Evolutionary conservation across 2,113 vertebrate genomes (phyloP).

Genomic region (Channa maculata): DNA sequence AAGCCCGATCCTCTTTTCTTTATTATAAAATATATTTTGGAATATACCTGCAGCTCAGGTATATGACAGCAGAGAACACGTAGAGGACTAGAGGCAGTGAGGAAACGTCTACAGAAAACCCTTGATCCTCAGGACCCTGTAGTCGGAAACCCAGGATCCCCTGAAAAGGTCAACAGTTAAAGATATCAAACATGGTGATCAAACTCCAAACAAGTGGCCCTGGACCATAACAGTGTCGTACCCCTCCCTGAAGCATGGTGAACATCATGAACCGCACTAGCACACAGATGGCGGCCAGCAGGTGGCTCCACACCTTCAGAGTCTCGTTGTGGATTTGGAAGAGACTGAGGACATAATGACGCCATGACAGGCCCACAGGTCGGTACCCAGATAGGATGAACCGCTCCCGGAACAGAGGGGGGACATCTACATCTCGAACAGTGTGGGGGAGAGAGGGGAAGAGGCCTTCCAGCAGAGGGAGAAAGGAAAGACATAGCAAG

Average conservation of each 20-base stretch:
- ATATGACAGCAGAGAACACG: conserved; percentile 85
- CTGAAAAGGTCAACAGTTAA: conserved; percentile 82
- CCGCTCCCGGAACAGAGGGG: conserved; percentile 88
- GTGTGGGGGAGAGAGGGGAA: conserved; percentile 84
- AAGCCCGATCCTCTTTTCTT: too few species aligned
- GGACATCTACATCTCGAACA: conserved; percentile 85
- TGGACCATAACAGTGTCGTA: conserved; percentile 9
- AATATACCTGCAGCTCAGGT: conserved; percentile 84
- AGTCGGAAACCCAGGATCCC: conserved; percentile 80
- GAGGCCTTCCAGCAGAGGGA: conserved; percentile 44
- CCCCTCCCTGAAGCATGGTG: conserved; percentile 59
- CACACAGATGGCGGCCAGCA: conserved; percentile 84
- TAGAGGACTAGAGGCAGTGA: conserved; percentile 89
- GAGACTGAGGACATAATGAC: conserved; percentile 89
- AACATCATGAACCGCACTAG: conserved; percentile 46
- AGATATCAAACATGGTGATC: not conserved
- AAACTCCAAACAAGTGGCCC: not conserved
- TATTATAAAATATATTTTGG: too few species aligned
- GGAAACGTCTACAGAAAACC: conserved; percentile 68
- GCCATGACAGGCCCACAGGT: conserved; percentile 86
- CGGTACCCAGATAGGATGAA: conserved; percentile 91
- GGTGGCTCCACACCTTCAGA: conserved; percentile 92
- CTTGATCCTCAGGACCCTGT: conserved; percentile 66
- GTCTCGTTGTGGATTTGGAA: conserved; percentile 95
- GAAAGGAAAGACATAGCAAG: not conserved